A percentile compares a stretch with the other conserved stretches of the same genome.
phyloP scores from a whole-genome alignment of 2,888 invertebrate genomes.

The Herminia tarsipennalis region DNA sequence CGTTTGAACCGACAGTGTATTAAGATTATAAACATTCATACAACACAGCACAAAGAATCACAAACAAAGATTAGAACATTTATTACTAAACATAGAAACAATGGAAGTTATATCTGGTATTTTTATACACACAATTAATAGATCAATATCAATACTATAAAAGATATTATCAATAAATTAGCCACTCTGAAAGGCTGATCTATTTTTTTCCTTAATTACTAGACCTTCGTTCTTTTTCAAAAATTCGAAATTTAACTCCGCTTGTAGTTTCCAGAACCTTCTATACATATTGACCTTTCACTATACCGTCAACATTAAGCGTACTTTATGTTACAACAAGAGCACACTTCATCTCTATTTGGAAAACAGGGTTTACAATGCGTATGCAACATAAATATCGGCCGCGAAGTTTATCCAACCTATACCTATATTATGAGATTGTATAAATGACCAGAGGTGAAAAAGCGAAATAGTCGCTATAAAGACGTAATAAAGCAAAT shows the following conservation, averaged over 20 bases:
- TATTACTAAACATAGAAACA: conserved; percentile 9
- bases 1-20: conserved; percentile 36
- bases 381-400: conserved; percentile 4
- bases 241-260: too few relatives aligned
- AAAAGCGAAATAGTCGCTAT: conserved; percentile 17
- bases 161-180: too few relatives aligned
- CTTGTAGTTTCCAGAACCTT: too few relatives aligned
- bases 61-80: conserved; percentile 12
- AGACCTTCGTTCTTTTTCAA: too few relatives aligned
- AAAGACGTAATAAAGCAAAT: background rate
- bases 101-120: conserved; percentile 8
- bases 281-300: too few relatives aligned
- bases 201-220: too few relatives aligned
- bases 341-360: conserved; percentile 3
- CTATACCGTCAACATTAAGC: too few relatives aligned
- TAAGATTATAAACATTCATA: conserved; percentile 39
- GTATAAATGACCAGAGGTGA: conserved; percentile 14
- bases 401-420: conserved; percentile 8
- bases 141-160: too few relatives aligned
- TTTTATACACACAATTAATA: too few relatives aligned
- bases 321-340: conserved; percentile 23
- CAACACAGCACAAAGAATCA: conserved; percentile 30
- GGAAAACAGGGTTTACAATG: conserved; percentile 15
- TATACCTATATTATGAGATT: conserved; percentile 10
- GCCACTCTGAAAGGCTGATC: too few relatives aligned